These are phyloP conservation scores for Polymixis lichenea DNA, from an alignment of 2,888 invertebrate species.

Conservation along the genomic window DNA sequence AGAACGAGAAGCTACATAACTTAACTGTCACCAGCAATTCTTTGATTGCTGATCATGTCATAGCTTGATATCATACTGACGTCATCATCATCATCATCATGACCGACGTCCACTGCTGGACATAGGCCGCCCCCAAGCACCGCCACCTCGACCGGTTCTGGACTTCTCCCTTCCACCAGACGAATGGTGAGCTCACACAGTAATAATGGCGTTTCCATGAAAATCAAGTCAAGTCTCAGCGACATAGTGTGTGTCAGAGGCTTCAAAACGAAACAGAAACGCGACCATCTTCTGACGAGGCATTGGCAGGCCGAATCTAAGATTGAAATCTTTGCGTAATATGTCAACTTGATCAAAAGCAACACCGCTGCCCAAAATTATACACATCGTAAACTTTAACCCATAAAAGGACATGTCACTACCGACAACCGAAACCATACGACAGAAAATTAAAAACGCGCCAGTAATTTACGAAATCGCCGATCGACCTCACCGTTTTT, in stretches of 20 bases:
- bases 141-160: too few relatives aligned
- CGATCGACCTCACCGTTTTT: slow-evolving; percentile 51
- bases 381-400: slow-evolving; percentile 1
- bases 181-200: background rate
- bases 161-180: too few relatives aligned
- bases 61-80: background rate
- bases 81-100: background rate
- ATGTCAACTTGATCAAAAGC: slow-evolving; percentile 22
- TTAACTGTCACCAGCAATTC: background rate
- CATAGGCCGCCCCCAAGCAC: too few relatives aligned
- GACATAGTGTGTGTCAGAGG: background rate
- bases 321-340: background rate
- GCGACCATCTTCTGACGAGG: background rate
- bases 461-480: slow-evolving; percentile 44
- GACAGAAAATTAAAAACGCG: slow-evolving; percentile 35
- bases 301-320: background rate
- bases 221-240: background rate
- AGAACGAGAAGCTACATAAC: background rate
- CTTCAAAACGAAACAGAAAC: background rate
- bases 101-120: too few relatives aligned
- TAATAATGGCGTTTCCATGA: background rate
- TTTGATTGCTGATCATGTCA: background rate
- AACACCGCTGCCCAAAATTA: background rate
- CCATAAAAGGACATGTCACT: slow-evolving; percentile 31
- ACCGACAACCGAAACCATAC: slow-evolving; percentile 13